Evolutionary conservation across 2,888 invertebrate species (phyloP).

Genomic region (Cantharis nigra): DNA sequence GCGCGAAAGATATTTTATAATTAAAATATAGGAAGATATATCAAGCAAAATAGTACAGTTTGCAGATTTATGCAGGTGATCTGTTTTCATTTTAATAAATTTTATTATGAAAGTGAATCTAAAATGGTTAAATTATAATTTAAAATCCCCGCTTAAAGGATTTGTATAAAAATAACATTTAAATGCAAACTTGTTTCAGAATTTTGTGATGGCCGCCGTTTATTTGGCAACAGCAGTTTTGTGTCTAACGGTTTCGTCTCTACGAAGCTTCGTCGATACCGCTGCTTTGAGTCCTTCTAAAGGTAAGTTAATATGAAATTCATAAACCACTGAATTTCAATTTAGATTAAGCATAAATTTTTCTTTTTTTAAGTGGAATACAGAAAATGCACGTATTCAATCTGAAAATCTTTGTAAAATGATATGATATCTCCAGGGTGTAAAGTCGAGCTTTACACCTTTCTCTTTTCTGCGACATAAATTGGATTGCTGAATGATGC

Average conservation of each 20-base stretch:
- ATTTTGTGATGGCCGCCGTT: constrained; percentile 12
- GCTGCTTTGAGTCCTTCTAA: constrained; percentile 10
- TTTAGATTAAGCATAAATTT: not conserved
- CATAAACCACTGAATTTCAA: not conserved
- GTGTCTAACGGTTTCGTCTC: constrained; percentile 7
- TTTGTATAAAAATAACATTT: not conserved
- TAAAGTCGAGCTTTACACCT: not conserved
- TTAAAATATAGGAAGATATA: not conserved
- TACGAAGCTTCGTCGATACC: constrained; percentile 18
- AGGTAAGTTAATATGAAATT: constrained; percentile 12
- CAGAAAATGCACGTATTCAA: constrained; percentile 11
- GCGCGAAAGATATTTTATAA: not conserved
- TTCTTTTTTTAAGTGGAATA: not conserved
- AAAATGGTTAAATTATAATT: not conserved
- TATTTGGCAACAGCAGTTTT: constrained; percentile 13
- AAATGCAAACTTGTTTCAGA: constrained; percentile 4
- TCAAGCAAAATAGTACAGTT: not conserved
- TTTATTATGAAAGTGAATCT: not conserved
- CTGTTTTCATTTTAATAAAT: not conserved
- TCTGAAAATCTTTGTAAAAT: constrained; percentile 7
- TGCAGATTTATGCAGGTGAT: not conserved
- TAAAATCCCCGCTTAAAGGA: not conserved
- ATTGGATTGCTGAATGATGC: constrained; percentile 14
- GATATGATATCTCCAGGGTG: constrained; percentile 7
- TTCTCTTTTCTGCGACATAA: not conserved